Evolutionary conservation across 2,888 invertebrate genomes (phyloP), one percentile per base, ranked within the genome.

Genomic region (Ypsolopha sequella): DNA sequence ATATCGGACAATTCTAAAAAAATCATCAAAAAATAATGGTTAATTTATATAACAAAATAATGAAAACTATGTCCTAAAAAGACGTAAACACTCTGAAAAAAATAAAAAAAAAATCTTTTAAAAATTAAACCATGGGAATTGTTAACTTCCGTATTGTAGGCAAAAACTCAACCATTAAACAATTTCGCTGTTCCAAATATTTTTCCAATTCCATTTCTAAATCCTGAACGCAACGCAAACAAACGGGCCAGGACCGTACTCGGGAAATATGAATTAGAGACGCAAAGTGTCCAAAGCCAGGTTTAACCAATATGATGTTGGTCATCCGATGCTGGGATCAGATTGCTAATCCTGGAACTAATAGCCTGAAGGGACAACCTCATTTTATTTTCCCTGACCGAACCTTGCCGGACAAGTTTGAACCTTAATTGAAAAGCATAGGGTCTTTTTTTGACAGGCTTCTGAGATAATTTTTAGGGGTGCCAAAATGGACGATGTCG

Each of bases 281-380:
- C 11, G 38, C 36, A 36, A 24, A 78, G 68, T 78, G 76, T 66
- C 76, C 74, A 76, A 81, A 84, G 77, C 82, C 84, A 60, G 69
- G 73, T 76, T 39, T 79, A 80, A 80, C 65, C 66, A 66, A 78
- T 80, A 73, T 77, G 78, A 70, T 80, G 75, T 68, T 78, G 85
- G 85, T 85, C 85, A 85, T 75, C 77, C 71, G 68, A 80, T 72
- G 73, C 80, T 68, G 24, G 55, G 81, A 76, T 84, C 76, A 78
- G 62, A 68, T 65, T 68, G 63, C 72, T 85, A 84, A 86, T 84
- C 81, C 82, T 62, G 54, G 72, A 79, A 75, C 82, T 85, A 85
- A 85, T 82, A 80, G 80, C 79, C 74, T 54, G 59, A 56, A 51
- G 62, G 70, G 49, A 33, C 49, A 49, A 7, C 11, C 49, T 41